These are phyloP conservation scores for Drosophila cardini DNA, from an alignment of 1,140 invertebrate genomes.

Conservation along the genomic window DNA sequence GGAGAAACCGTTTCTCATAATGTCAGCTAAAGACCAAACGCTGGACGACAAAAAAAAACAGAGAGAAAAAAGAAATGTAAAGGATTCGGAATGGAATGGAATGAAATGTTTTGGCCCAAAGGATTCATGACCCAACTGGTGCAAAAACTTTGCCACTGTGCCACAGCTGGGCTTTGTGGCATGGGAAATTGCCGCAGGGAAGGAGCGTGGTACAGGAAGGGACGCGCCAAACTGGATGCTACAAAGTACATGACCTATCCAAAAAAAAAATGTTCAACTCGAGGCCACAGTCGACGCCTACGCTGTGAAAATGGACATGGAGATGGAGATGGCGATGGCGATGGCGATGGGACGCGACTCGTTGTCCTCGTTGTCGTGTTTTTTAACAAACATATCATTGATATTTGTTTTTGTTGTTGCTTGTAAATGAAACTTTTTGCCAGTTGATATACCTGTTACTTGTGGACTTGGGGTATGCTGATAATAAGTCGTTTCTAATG, in stretches of 20 bases:
- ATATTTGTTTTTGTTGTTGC: constrained; percentile 64
- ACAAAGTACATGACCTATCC: constrained; percentile 54
- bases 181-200: background rate
- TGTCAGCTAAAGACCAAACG: constrained; percentile 30
- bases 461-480: no score
- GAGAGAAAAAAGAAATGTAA: background rate
- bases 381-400: constrained; percentile 82
- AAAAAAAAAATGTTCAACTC: constrained; percentile 35
- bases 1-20: constrained; percentile 15
- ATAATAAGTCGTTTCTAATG: no score
- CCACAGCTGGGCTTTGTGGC: constrained; percentile 1
- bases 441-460: background rate
- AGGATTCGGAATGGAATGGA: background rate
- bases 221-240: constrained; percentile 6
- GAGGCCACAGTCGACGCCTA: constrained; percentile 36
- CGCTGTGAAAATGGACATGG: constrained; percentile 14
- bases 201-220: background rate
- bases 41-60: background rate
- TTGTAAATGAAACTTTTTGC: constrained; percentile 78
- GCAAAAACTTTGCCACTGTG: constrained; percentile 31
- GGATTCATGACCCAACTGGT: constrained; percentile 37
- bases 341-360: no score
- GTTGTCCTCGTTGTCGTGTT: constrained; percentile 69
- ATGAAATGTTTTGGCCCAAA: constrained; percentile 40
- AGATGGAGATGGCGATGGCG: no score